phyloP scores from a whole-genome alignment of 1,140 invertebrate genomes.

The Physella acuta region DNA sequence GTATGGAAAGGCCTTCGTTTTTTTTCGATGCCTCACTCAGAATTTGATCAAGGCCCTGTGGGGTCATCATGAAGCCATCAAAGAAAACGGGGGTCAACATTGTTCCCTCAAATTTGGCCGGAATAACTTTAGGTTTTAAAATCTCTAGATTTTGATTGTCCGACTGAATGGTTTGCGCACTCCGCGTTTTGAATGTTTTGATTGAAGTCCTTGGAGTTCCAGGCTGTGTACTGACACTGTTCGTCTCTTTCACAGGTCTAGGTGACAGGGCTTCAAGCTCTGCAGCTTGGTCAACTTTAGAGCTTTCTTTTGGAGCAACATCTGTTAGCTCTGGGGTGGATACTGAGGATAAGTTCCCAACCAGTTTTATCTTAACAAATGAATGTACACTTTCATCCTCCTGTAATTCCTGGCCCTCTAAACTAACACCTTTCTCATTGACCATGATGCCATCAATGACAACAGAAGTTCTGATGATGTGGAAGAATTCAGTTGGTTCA shows the following conservation, averaged over 20 bases:
- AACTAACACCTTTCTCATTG: background rate
- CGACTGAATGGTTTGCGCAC: background rate
- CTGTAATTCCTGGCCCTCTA: background rate
- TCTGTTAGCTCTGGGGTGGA: background rate
- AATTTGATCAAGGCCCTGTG: background rate
- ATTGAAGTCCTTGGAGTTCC: slow-evolving; percentile 6
- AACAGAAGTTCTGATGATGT: slow-evolving; percentile 9
- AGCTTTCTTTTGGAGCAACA: no score
- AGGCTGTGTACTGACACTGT: slow-evolving; percentile 6
- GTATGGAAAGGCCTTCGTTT: background rate
- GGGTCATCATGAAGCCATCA: slow-evolving; percentile 15
- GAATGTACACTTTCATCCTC: background rate
- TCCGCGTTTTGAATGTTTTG: background rate
- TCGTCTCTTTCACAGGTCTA: background rate
- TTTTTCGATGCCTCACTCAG: slow-evolving; percentile 10
- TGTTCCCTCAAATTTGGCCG: slow-evolving; percentile 14
- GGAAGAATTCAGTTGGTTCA: background rate
- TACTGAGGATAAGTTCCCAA: background rate
- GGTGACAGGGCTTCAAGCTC: background rate
- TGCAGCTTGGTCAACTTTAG: background rate
- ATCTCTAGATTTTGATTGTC: background rate
- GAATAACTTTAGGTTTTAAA: background rate
- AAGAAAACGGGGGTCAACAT: slow-evolving; percentile 23
- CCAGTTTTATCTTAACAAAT: slow-evolving; percentile 15
- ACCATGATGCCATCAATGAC: slow-evolving; percentile 5